Evolutionary conservation across 30 jellyfish, hydroid and myxozoan species (phyloP).

Genomic region (Nemopilema nomurai): DNA sequence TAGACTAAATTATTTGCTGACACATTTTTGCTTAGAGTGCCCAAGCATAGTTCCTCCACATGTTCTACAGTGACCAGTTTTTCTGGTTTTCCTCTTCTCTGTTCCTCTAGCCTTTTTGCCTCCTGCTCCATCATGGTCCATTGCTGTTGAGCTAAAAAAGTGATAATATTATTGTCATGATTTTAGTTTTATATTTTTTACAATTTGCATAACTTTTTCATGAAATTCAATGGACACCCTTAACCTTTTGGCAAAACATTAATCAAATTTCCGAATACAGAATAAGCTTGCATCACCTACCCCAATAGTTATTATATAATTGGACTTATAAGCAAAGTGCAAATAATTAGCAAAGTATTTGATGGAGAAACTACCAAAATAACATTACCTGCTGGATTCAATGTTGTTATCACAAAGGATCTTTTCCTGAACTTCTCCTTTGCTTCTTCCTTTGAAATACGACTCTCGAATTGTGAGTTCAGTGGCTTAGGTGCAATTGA

Average conservation of each 20-base stretch:
- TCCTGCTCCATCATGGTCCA: background rate
- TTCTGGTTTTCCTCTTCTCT: background rate
- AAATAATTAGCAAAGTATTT: background rate
- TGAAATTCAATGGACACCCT: background rate
- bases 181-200: background rate
- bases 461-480: no score
- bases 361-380: background rate
- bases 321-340: background rate
- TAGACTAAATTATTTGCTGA: background rate
- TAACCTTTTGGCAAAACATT: background rate
- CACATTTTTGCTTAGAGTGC: slow-evolving; percentile 1
- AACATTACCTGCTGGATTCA: slow-evolving; percentile 8
- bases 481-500: no score
- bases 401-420: background rate
- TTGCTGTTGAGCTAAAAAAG: slow-evolving; percentile 12
- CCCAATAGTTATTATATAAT: background rate
- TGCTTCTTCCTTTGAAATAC: no score
- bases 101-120: background rate
- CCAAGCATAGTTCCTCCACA: slow-evolving; percentile 9
- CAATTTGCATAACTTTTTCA: background rate
- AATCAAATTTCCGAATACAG: background rate
- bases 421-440: slow-evolving; percentile 1
- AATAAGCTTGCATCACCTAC: background rate
- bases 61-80: slow-evolving; percentile 10
- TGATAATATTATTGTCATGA: background rate